These are phyloP conservation scores for Rattus norvegicus DNA, from an alignment of 2,113 vertebrate species.

Conservation along the genomic window GRCr8 NC_086024.1:78841501-78842000, in stretches of 20 bases:
- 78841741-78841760: background rate
- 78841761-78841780: background rate
- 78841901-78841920: conserved; percentile 95
- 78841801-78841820: conserved; percentile 43
- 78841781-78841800: conserved; percentile 33
- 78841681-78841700: background rate
- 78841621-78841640: too few species aligned
- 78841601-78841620: background rate
- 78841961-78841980: conserved; percentile 97
- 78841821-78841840: conserved; percentile 2
- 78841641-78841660: too few species aligned
- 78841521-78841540: too few species aligned
- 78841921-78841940: conserved; percentile 96
- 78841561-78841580: too few species aligned
- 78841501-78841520: too few species aligned
- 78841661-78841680: background rate
- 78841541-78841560: too few species aligned
- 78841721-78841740: background rate
- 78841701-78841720: background rate
- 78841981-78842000: background rate
- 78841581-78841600: too few species aligned
- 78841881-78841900: conserved; percentile 94
- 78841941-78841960: conserved; percentile 97
- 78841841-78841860: conserved; percentile 71
- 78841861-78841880: conserved; percentile 97